phyloP scores from a whole-genome alignment of 1,140 invertebrate species.

The Drosophila novamexicana region DNA sequence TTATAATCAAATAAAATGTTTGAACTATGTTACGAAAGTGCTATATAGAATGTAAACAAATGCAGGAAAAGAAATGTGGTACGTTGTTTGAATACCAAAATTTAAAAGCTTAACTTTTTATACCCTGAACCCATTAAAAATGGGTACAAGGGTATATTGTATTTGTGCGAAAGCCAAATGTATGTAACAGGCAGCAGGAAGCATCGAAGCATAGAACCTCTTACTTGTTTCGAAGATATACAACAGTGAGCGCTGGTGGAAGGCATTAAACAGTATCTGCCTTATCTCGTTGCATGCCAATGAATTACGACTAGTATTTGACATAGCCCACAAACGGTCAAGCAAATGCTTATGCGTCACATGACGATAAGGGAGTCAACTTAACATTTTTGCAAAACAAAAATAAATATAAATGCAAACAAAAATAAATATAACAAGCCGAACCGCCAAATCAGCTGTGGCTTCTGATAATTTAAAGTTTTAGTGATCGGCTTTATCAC shows the following conservation, averaged over 20 bases:
- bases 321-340: constrained; percentile 34
- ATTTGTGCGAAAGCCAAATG: too few species aligned
- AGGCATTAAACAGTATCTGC: background rate
- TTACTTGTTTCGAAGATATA: background rate
- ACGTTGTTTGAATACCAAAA: background rate
- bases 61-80: background rate
- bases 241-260: background rate
- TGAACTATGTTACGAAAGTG: constrained; percentile 16
- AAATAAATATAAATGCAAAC: constrained; percentile 22
- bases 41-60: constrained; percentile 8
- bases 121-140: too few species aligned
- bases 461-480: constrained; percentile 16
- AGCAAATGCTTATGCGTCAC: constrained; percentile 60
- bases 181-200: too few species aligned
- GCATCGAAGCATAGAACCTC: too few species aligned
- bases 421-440: constrained; percentile 21
- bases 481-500: constrained; percentile 9
- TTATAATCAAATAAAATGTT: background rate
- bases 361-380: constrained; percentile 44
- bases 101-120: background rate
- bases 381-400: constrained; percentile 13
- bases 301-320: constrained; percentile 53
- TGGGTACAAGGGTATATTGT: too few species aligned
- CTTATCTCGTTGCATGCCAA: constrained; percentile 14
- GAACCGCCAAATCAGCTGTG: constrained; percentile 25